Evolutionary conservation across 1,140 invertebrate genomes (phyloP).

Genomic region (Kradibia gibbosae): DNA sequence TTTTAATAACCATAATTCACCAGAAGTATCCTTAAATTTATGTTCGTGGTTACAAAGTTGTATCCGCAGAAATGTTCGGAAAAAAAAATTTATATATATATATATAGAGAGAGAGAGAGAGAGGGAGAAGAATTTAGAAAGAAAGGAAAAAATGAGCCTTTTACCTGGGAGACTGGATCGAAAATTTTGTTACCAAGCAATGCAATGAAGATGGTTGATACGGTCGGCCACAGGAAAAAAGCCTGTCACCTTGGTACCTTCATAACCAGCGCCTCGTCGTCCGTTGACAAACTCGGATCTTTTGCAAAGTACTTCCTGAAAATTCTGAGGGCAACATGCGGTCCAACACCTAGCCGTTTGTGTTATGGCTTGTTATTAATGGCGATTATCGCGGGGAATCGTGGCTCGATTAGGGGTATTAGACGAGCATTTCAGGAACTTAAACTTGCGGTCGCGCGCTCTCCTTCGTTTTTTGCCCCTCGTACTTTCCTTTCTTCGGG

Average conservation of each 20-base stretch:
- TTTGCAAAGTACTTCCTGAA: not conserved
- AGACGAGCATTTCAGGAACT: not conserved
- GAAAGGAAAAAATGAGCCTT: too few species aligned
- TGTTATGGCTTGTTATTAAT: not conserved
- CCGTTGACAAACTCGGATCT: not conserved
- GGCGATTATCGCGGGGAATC: not conserved
- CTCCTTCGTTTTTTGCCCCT: not conserved
- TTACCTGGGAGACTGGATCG: too few species aligned
- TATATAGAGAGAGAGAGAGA: not conserved
- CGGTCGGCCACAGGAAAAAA: not conserved
- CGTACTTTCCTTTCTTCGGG: not conserved
- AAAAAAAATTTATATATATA: too few species aligned
- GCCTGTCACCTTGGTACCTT: slow-evolving; percentile 11
- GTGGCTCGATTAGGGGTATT: not conserved
- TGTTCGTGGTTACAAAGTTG: too few species aligned
- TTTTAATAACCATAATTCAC: too few species aligned
- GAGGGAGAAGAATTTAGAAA: not conserved
- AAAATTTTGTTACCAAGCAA: not conserved
- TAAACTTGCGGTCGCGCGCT: not conserved
- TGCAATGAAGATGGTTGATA: not conserved
- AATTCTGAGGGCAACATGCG: too few species aligned
- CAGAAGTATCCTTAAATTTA: too few species aligned
- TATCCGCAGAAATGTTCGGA: too few species aligned
- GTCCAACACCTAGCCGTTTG: too few species aligned
- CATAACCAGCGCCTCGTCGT: not conserved